Base-by-base conservation (phyloP, 2,113 vertebrate species). In the Halichoerus grypus region DNA sequence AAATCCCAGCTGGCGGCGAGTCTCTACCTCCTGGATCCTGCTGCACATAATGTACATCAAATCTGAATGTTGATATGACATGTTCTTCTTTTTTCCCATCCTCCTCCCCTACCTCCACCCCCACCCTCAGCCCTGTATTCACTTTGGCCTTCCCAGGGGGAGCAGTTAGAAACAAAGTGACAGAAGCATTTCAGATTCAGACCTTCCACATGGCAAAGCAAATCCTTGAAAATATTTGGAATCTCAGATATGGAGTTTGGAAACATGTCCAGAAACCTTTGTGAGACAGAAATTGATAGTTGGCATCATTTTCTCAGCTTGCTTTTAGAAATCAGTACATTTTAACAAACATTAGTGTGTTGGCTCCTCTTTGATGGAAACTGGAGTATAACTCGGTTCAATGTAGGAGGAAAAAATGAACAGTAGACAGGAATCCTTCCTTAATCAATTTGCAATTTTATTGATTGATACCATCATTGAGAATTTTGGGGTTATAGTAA, bases 1-100 rank as follows among this genome's bases (percentile, higher is more conserved):
- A 98, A 96, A 91, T 97, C 98, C 97, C 98, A 98, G 98, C 97
- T 98, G 98, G 98, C 76, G 91, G 26, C 14, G 94, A 13, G 91
- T 82, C 94, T 96, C 97, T 98, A 89, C 98, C 91, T 96, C 96
- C 98, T 63, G 92, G 96, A 98, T 97, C 98, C 97, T 98, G 98
- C 96, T 90, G 97, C 95, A 98, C 96, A 97, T 91, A 97, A 95
- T 87, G 96, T 91, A 65, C 97, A 96, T 97, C 97, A 97, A 95
- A 97, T 98, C 97, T 94, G 97, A 95, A 89, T 95, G 96, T 94
- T 97, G 94, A 96, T 95, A 92, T 90, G 97, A 97, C 98, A 97
- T 97, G 97, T 92, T 83, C 97, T 98, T 97, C 96, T 96, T 96
- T 96, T 96, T 93, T 95, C 97, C 33, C 28, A 0, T 12, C 74